Evolutionary conservation across 2,797 vertebrate genomes (phyloP), one percentile per base, ranked within the genome.

Genomic region (Myotis pilosus): DNA sequence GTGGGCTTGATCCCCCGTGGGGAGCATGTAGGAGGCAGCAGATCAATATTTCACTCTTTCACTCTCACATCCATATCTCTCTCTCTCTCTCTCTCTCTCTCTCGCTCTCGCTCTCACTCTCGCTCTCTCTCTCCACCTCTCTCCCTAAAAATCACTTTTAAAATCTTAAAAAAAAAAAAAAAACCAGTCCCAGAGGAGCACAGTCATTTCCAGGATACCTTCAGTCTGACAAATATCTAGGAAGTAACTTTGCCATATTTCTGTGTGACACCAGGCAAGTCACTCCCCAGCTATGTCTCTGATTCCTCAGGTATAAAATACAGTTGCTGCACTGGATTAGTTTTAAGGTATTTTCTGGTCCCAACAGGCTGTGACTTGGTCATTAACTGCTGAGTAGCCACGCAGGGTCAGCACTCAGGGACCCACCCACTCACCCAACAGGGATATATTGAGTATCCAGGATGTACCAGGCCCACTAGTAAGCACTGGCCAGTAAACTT

Each of bases 271-370:
- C 22, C 53, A 30, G 33, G 16, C 7, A 84, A 28, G 20, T 62
- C 12, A 55, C 19, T 86, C 74, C 44, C 25, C 6, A 15, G 81
- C 8, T 68, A 3, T 62, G 75, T 83, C 55, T 93, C 72, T 25
- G 55, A 7, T 85, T 82, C 28, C 13, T 94, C 44, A 12, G 28
- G 53, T 91, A 57, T 71, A 44, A 85, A 78, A 57, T 89, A 9
- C 36, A 80, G 10, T 72, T 53, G 28, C 57, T 74, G 11, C 5
- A 44, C 23, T 51, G 11, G 36, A 47, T 91, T 62, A 17, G n/a
- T 62, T 51, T 72, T 57, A 69, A 81, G 47, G 15, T 38, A 6
- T 91, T 88, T 80, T 71, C 83, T 89, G 36, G 4, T 74, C 80
- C 60, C 64, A 69, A 81, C 13, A 20, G 41, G 53, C 51, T 71